These are phyloP conservation scores for Rhincodon typus DNA, from an alignment of 2,797 vertebrate genomes.

Conservation along the genomic window DNA sequence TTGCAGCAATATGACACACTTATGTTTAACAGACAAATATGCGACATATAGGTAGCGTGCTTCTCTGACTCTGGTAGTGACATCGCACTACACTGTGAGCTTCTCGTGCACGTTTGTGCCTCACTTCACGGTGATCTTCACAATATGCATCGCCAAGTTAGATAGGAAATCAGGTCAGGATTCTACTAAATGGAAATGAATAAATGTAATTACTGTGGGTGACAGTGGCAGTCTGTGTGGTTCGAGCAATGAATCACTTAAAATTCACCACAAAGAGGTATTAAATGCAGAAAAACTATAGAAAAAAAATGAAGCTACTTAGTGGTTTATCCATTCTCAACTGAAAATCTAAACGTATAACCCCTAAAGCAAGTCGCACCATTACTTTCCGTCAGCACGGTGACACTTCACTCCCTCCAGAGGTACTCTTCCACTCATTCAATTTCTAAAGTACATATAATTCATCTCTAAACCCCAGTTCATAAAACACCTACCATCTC, in stretches of 20 bases:
- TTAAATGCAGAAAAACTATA: neutral
- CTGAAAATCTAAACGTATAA: neutral
- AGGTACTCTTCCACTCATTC: neutral
- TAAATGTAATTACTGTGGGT: constrained; percentile 77
- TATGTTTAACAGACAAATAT: no score
- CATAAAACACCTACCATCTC: neutral
- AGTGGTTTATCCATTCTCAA: neutral
- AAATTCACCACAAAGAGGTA: neutral
- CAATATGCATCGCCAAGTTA: neutral
- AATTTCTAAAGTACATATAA: neutral
- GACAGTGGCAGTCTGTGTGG: constrained; percentile 74
- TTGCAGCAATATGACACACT: no score
- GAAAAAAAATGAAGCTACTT: neutral
- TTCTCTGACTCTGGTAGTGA: no score
- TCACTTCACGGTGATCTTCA: no score
- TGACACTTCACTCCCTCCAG: neutral
- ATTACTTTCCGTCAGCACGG: neutral
- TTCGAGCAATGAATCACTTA: constrained; percentile 39
- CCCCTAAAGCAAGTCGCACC: neutral
- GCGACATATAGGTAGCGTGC: no score
- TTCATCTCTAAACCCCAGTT: neutral
- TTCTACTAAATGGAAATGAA: constrained; percentile 74
- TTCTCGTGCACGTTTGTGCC: no score
- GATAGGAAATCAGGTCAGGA: neutral
- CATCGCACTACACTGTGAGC: no score